Conservation (phyloP, 2,888 invertebrate genomes). For the Sarcophaga caerulescens region DNA sequence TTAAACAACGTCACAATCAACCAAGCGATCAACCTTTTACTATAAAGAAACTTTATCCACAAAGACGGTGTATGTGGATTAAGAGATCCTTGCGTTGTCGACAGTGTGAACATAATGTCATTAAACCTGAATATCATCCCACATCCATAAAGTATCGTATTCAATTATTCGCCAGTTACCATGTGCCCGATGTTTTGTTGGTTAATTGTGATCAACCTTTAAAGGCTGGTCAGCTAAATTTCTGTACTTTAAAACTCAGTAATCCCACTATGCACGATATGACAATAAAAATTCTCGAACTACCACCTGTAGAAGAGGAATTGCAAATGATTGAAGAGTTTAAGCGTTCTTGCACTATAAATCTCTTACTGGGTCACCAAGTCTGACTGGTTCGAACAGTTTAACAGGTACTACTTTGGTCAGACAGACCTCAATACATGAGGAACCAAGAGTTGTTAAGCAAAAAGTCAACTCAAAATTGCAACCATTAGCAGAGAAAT, state of each 20-base stretch:
- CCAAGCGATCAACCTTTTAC: conserved; percentile 91
- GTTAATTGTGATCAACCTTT: conserved; percentile 84
- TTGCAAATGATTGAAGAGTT: conserved; percentile 81
- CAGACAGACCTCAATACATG: conserved; percentile 81
- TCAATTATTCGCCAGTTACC: conserved; percentile 95
- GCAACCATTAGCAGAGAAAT: conserved; percentile 83
- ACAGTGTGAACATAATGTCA: conserved; percentile 97
- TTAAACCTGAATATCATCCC: conserved; percentile 97
- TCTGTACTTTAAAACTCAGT: conserved; percentile 89
- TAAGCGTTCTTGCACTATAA: conserved; percentile 76
- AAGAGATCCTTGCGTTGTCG: conserved; percentile 95
- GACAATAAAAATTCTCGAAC: conserved; percentile 85
- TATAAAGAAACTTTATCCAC: conserved; percentile 89
- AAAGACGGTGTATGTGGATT: conserved; percentile 92
- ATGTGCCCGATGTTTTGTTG: conserved; percentile 95
- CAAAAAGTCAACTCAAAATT: conserved; percentile 82
- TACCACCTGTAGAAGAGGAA: conserved; percentile 83
- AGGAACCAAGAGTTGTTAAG: conserved; percentile 83
- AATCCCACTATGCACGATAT: conserved; percentile 96
- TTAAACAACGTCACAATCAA: conserved; percentile 92
- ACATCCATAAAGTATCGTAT: conserved; percentile 98
- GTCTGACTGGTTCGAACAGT: conserved; percentile 68
- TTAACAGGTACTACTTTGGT: conserved; percentile 71
- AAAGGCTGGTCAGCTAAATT: conserved; percentile 85
- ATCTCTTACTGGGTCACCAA: conserved; percentile 67